Evolutionary conservation across 1,140 invertebrate genomes (phyloP).

Genomic region (Trachymyrmex septentrionalis): DNA sequence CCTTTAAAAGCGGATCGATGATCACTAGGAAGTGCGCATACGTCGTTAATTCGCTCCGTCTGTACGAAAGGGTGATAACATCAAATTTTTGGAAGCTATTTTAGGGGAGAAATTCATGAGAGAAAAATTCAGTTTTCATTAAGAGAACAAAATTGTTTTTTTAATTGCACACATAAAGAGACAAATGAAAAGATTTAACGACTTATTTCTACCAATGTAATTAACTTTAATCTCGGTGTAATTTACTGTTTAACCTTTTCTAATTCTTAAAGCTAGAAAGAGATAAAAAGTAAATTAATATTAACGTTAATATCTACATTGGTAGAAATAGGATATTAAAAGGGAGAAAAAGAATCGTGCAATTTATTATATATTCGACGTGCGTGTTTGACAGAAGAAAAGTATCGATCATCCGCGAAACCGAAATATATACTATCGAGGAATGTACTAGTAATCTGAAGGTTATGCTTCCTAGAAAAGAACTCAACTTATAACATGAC

Average conservation of each 20-base stretch:
- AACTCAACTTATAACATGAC: conserved; percentile 2
- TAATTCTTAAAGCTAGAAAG: too few species aligned
- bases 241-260: too few species aligned
- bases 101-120: background rate
- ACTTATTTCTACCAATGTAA: too few species aligned
- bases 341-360: background rate
- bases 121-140: background rate
- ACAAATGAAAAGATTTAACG: background rate
- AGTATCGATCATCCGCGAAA: background rate
- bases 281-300: too few species aligned
- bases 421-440: background rate
- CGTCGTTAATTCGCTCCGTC: background rate
- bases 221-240: too few species aligned
- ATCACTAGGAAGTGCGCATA: conserved; percentile 51
- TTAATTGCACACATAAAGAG: too few species aligned
- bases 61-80: background rate
- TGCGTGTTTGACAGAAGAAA: background rate
- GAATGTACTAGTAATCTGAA: background rate
- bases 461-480: background rate
- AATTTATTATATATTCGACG: background rate
- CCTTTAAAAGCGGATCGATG: conserved; percentile 71
- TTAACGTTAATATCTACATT: too few species aligned
- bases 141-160: background rate
- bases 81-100: conserved; percentile 14
- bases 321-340: background rate